phyloP scores from a whole-genome alignment of 2,888 invertebrate species.

The Sminthurides aquaticus region DNA sequence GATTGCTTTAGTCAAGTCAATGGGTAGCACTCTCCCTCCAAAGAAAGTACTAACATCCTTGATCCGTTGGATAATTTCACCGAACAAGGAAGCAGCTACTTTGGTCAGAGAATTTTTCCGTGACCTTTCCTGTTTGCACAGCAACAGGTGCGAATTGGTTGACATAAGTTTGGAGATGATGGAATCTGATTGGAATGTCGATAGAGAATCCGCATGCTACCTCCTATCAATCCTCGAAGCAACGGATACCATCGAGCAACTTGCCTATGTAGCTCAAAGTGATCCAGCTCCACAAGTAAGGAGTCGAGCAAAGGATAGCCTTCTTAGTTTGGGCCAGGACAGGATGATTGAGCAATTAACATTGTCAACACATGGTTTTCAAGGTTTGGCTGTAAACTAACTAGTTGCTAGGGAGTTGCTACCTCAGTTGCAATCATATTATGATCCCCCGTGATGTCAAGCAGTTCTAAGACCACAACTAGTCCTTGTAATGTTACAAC shows the following conservation, averaged over 20 bases:
- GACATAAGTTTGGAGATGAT: conserved; percentile 27
- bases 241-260: conserved; percentile 26
- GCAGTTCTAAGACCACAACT: neutral
- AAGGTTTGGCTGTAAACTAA: conserved; percentile 29
- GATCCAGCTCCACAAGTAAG: conserved; percentile 28
- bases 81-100: conserved; percentile 25
- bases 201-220: conserved; percentile 27
- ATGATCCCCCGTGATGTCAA: neutral
- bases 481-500: neutral
- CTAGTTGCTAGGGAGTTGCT: neutral
- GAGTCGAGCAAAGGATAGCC: conserved; percentile 29
- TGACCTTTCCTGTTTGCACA: conserved; percentile 22
- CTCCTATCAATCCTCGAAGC: conserved; percentile 25
- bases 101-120: conserved; percentile 30
- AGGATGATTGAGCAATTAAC: conserved; percentile 29
- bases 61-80: conserved; percentile 25
- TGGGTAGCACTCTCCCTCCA: conserved; percentile 26
- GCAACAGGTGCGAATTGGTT: conserved; percentile 3
- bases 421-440: neutral
- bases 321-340: conserved; percentile 26
- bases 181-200: conserved; percentile 26
- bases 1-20: conserved; percentile 18
- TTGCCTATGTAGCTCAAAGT: conserved; percentile 33
- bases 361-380: conserved; percentile 35
- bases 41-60: conserved; percentile 28